Percentiles rank a stretch among this genome's conserved stretches.
These are phyloP conservation scores for Vulpes ferrilata DNA, from an alignment of 2,113 vertebrate species.

Conservation along the genomic window DNA sequence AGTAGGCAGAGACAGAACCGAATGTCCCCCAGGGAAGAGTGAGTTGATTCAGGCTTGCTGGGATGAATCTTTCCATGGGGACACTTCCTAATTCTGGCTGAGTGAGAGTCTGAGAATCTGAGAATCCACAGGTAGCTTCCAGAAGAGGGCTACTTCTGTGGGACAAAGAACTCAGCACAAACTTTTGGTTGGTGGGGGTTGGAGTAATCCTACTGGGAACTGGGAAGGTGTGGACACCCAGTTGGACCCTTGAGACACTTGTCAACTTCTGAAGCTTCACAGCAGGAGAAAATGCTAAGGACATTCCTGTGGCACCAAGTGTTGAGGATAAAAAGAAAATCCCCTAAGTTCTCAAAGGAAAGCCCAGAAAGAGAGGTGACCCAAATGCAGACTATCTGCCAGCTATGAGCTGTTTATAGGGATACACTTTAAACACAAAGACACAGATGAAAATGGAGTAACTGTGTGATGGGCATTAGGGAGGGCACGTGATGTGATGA, in stretches of 20 bases:
- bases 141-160: not conserved
- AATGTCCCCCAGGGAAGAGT: not conserved
- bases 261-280: not conserved
- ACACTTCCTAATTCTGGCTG: not conserved
- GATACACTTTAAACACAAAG: not conserved
- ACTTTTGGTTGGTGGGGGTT: not conserved
- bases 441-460: not conserved
- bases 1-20: not conserved
- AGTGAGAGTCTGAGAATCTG: not conserved
- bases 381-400: not conserved
- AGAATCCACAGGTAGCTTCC: not conserved
- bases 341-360: not conserved
- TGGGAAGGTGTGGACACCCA: not conserved
- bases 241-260: not conserved
- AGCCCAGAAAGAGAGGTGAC: not conserved
- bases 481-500: not conserved
- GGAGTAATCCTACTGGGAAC: not conserved
- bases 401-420: not conserved
- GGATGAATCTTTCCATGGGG: not conserved
- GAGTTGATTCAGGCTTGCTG: not conserved
- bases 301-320: not conserved
- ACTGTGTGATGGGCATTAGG: not conserved
- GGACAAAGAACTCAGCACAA: not conserved
- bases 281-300: not conserved
- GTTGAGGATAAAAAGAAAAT: not conserved